Evolutionary conservation across 2,113 vertebrate species (phyloP).

Genomic region (Willisornis vidua): DNA sequence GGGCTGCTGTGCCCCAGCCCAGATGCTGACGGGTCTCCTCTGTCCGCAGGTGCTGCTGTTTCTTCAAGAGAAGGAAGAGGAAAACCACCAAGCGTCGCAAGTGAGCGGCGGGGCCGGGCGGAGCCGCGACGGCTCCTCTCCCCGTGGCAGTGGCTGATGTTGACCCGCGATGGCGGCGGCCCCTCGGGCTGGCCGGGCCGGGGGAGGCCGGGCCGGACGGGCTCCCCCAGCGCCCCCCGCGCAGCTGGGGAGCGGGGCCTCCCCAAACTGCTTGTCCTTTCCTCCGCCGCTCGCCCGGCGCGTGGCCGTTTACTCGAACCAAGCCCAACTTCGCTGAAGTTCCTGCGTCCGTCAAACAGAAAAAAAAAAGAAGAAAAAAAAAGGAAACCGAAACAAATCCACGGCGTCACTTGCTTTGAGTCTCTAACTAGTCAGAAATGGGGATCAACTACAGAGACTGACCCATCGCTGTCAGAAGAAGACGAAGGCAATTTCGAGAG

Average conservation of each 20-base stretch:
- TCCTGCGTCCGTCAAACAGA: constrained; percentile 28
- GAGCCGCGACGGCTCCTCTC: constrained; percentile 9
- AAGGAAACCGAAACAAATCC: background rate
- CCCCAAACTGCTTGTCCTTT: constrained; percentile 40
- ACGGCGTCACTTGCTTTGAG: constrained; percentile 12
- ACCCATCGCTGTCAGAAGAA: constrained; percentile 9
- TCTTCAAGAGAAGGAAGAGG: constrained; percentile 98
- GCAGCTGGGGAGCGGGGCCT: background rate
- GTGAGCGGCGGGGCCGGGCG: constrained; percentile 70
- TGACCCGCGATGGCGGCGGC: background rate
- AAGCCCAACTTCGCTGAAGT: constrained; percentile 43
- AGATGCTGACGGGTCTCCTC: background rate
- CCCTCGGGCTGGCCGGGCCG: background rate
- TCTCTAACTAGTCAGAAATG: background rate
- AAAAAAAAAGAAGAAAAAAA: background rate
- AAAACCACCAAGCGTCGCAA: constrained; percentile 96
- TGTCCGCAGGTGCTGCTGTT: constrained; percentile 93
- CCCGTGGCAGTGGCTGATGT: constrained; percentile 29
- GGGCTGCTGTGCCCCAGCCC: accelerated
- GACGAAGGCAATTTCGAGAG: constrained; percentile 3
- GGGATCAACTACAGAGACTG: constrained; percentile 37
- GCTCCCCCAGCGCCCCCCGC: background rate
- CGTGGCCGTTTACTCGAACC: constrained; percentile 15
- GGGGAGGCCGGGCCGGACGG: background rate
- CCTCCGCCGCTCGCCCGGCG: background rate